Conservation (phyloP, 2,113 vertebrate genomes). For the Rhadina sibilatrix region DNA sequence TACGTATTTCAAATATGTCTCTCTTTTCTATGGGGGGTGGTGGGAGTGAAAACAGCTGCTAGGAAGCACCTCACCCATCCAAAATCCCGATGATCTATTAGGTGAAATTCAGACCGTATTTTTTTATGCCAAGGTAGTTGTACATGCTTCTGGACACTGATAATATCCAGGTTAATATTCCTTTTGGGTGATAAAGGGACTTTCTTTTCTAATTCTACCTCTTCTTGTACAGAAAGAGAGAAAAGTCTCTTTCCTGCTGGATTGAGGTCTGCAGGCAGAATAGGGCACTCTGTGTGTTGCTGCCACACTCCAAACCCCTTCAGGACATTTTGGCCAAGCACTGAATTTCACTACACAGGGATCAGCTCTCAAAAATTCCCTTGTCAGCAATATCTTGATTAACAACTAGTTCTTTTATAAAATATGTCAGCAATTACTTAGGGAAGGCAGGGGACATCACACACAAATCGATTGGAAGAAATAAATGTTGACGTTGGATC, state of each 20-base stretch:
- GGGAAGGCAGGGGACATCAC: not conserved
- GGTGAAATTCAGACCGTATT: rapidly evolving
- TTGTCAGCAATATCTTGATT: not conserved
- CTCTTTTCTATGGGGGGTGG: not conserved
- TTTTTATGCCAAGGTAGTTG: rapidly evolving
- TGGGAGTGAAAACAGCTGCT: not conserved
- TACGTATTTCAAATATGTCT: not conserved
- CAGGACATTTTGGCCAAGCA: not conserved
- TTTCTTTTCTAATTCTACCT: not conserved
- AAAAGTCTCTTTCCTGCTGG: not conserved
- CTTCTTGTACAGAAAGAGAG: not conserved
- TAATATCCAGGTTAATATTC: not conserved
- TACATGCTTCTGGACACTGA: not conserved
- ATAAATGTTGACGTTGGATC: not conserved
- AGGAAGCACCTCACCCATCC: not conserved
- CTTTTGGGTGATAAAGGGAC: not conserved
- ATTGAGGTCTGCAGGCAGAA: not conserved
- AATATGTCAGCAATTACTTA: not conserved
- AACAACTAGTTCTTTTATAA: not conserved
- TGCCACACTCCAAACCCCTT: not conserved
- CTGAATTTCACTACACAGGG: not conserved
- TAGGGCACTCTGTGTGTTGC: rapidly evolving
- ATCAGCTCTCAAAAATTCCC: not conserved
- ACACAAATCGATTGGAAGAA: not conserved
- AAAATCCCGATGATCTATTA: not conserved